Evolutionary conservation across 1,140 invertebrate species (phyloP), one percentile per base, ranked within the genome.

Genomic region (Steinernema khuongi): DNA sequence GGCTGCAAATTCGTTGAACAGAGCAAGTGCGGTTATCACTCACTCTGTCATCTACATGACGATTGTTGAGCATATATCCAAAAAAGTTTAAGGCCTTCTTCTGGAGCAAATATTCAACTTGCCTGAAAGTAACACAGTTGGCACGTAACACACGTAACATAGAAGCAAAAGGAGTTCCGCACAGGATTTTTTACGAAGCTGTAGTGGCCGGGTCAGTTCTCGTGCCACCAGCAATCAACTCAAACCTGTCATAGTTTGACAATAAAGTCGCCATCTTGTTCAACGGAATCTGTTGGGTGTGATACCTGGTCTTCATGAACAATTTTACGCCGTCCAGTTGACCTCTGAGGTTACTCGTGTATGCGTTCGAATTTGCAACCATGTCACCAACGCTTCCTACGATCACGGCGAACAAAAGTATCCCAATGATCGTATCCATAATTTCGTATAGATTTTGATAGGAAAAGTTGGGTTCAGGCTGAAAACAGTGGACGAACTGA

Each of bases 371-470:
- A 26, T 60, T 60, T 14, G 50, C 50, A 4, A 60, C 50, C 50
- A 60, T 60, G 50, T 60, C 50, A 60, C 50, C 50, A 2, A 60
- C 50, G 50, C 50, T 60, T 60, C 50, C 50, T 7, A 60, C 50
- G 4, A 60, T 60, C 11, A 60, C 50, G 50, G 50, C 50, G 22
- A 60, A 60, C 14, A 60, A 22, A 7, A 60, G 19, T n/a, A 60
- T 60, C 2, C 50, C 50, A 2, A 60, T 22, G 50, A 60, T 11
- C 4, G 50, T n/a, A 22, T 60, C 50, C 4, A 60, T n/a, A 4
- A 60, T 60, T 26, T 60, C 50, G 50, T 60, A 60, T 2, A 60
- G 7, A 26, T 60, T 60, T 22, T 60, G 50, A 60, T 60, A 60
- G 7, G 50, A 60, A 11, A 60, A 17, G 50, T 60, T 60, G 11